A percentile compares a stretch with the other conserved stretches of the same genome.
phyloP scores from a whole-genome alignment of 2,113 vertebrate species.

The Solenodon paradoxus region DNA sequence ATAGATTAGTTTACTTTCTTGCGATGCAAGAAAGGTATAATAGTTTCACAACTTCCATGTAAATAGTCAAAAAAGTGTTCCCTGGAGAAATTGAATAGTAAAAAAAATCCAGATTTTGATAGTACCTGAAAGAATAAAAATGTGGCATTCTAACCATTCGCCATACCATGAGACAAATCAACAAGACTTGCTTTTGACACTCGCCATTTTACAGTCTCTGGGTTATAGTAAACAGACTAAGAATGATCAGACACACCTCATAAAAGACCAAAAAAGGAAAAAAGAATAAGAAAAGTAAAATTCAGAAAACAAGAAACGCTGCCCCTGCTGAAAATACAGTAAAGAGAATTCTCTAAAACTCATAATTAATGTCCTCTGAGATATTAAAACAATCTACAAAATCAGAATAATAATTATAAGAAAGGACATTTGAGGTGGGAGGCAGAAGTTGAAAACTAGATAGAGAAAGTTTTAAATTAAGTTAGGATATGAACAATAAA shows the following conservation, averaged over 20 bases:
- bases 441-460: neutral
- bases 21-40: neutral
- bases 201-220: no score
- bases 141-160: neutral
- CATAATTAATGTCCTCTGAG: neutral
- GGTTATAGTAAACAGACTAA: neutral
- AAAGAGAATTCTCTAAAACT: neutral
- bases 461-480: neutral
- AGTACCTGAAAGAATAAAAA: neutral
- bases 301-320: neutral
- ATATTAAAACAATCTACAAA: neutral
- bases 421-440: neutral
- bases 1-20: neutral
- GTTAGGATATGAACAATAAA: neutral
- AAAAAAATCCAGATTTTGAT: neutral
- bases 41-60: neutral
- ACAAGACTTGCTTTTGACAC: neutral
- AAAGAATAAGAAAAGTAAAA: neutral
- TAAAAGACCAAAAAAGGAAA: neutral
- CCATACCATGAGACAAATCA: neutral
- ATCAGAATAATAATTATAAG: neutral
- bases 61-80: neutral
- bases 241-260: neutral
- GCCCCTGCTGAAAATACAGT: neutral
- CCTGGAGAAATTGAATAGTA: neutral